These are phyloP conservation scores for Stichopus horrens DNA, from an alignment of 53 echinoderm and acorn worm species.

Conservation along the genomic window DNA sequence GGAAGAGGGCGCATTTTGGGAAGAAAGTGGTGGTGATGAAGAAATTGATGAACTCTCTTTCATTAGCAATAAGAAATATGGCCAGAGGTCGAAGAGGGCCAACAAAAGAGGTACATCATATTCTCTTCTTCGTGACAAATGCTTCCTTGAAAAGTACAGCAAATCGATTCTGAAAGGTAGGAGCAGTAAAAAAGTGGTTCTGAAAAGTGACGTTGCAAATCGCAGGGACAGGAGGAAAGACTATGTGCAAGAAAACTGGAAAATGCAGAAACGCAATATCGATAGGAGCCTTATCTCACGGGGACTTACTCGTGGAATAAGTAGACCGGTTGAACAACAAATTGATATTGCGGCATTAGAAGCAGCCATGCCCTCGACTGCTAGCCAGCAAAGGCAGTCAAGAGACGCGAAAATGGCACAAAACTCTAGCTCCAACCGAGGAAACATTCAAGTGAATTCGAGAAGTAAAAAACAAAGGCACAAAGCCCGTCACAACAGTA, in stretches of 20 bases:
- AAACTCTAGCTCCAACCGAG: neutral
- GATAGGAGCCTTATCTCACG: neutral
- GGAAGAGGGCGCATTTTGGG: neutral
- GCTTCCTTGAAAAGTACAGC: neutral
- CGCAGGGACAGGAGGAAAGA: neutral
- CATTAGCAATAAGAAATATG: neutral
- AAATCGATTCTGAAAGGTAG: neutral
- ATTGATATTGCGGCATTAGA: neutral
- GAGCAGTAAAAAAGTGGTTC: slow-evolving; percentile 19
- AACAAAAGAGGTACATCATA: neutral
- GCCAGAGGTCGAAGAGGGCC: neutral
- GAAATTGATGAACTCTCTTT: neutral
- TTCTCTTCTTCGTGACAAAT: neutral
- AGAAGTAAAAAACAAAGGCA: neutral
- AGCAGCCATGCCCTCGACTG: neutral
- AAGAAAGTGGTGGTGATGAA: neutral
- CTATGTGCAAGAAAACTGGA: neutral
- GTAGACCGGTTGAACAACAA: neutral
- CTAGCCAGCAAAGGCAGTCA: neutral
- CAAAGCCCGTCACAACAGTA: neutral
- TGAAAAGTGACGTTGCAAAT: neutral
- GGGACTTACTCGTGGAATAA: neutral
- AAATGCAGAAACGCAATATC: neutral
- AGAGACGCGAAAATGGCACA: neutral
- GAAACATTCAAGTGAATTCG: too few relatives aligned